Percentiles rank a stretch among this genome's conserved stretches.
phyloP scores from a whole-genome alignment of 64 coral and sea anemone genomes.

The Porites australiensis region DNA sequence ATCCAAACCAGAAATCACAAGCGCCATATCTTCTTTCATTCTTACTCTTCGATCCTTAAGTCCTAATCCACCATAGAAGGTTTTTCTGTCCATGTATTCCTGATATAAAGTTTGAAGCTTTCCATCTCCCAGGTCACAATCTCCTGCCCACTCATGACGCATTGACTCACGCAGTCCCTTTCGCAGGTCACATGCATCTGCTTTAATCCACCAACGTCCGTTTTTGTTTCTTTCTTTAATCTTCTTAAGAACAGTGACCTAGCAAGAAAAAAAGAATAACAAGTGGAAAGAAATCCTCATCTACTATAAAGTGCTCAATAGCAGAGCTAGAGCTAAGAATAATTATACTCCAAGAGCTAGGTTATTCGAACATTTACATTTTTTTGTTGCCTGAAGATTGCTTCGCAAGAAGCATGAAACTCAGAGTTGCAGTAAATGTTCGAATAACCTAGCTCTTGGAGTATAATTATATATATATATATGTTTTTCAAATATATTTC shows the following conservation, averaged over 20 bases:
- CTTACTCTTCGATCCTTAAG: not conserved
- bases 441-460: no score
- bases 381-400: no score
- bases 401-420: no score
- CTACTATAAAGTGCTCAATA: no score
- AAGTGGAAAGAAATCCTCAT: no score
- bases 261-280: not conserved
- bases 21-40: not conserved
- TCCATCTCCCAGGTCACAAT: not conserved
- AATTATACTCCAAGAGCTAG: no score
- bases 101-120: not conserved
- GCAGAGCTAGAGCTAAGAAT: no score
- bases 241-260: not conserved
- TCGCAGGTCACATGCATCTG: constrained; percentile 11
- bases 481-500: not conserved
- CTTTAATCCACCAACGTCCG: constrained; percentile 22
- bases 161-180: not conserved
- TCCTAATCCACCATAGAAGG: not conserved
- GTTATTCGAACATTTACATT: not conserved
- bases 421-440: no score
- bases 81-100: not conserved
- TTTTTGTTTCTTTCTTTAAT: not conserved
- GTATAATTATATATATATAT: no score
- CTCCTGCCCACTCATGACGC: not conserved
- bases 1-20: constrained; percentile 5